Conservation (phyloP, 2,113 vertebrate species). For the Macaca fascicularis region DNA sequence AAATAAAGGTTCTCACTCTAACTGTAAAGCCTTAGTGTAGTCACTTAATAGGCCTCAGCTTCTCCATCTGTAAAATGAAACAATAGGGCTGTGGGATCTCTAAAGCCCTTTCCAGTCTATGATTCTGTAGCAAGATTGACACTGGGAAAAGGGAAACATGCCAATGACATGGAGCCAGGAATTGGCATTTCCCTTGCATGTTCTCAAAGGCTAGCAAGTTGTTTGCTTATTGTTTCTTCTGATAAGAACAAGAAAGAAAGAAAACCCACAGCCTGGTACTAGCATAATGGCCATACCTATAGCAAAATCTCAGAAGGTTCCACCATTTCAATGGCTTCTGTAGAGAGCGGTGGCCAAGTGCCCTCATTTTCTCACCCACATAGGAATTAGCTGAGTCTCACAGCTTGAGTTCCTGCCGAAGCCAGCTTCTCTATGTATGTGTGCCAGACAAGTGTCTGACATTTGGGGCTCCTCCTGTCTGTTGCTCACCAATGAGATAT, state of each 20-base stretch:
- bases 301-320: not conserved
- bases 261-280: not conserved
- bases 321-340: not conserved
- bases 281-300: not conserved
- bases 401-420: constrained; percentile 48
- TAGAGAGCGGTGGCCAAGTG: constrained; percentile 10
- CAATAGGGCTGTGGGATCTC: not conserved
- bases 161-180: not conserved
- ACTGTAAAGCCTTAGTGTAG: not conserved
- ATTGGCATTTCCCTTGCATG: not conserved
- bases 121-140: not conserved
- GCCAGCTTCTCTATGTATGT: constrained; percentile 28
- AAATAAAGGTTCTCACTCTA: not conserved
- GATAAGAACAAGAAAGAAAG: not conserved
- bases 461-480: constrained; percentile 51
- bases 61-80: constrained; percentile 37
- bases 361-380: constrained; percentile 52
- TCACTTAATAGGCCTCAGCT: not conserved
- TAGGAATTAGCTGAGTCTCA: constrained; percentile 44
- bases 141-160: not conserved
- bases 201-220: not conserved
- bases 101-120: not conserved
- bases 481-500: constrained; percentile 64
- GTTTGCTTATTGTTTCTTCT: not conserved
- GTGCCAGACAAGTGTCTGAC: constrained; percentile 65